A percentile compares a stretch with the other conserved stretches of the same genome.
These are phyloP conservation scores for Corydoras sp. DNA, from an alignment of 2,113 vertebrate species.

Conservation along the genomic window DNA sequence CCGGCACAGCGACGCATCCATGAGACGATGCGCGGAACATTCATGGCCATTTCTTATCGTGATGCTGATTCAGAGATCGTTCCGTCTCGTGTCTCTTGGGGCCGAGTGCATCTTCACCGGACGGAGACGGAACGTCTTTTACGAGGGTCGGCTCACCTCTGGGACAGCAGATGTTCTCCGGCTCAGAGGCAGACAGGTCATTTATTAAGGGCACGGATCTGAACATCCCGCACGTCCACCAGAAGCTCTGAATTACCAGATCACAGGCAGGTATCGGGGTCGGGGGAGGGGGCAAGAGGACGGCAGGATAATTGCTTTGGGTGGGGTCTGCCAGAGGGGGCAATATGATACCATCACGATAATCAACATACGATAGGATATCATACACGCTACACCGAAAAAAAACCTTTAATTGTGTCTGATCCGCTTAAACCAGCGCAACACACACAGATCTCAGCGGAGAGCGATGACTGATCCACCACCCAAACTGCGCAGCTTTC, in stretches of 20 bases:
- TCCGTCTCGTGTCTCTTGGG: too few species aligned
- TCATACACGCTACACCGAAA: not conserved
- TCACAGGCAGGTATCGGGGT: conserved; percentile 11
- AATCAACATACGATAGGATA: not conserved
- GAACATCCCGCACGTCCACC: conserved; percentile 11
- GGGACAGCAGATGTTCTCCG: conserved; percentile 23
- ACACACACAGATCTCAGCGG: too few species aligned
- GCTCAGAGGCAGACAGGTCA: conserved; percentile 26
- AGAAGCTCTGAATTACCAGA: conserved; percentile 36
- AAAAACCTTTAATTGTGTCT: too few species aligned
- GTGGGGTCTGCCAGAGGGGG: not conserved
- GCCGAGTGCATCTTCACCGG: too few species aligned
- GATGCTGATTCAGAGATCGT: too few species aligned
- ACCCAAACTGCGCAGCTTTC: too few species aligned
- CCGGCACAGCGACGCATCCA: too few species aligned
- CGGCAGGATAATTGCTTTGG: not conserved
- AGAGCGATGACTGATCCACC: too few species aligned
- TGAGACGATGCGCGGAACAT: too few species aligned
- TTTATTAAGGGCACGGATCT: conserved; percentile 36
- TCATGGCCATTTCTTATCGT: too few species aligned
- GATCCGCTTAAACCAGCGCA: too few species aligned
- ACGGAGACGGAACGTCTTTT: too few species aligned
- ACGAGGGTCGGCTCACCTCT: conserved; percentile 16
- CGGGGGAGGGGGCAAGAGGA: conserved; percentile 7
- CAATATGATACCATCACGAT: not conserved